These are phyloP conservation scores for Lycaena phlaeas DNA, from an alignment of 2,888 invertebrate genomes.

Conservation along the genomic window DNA sequence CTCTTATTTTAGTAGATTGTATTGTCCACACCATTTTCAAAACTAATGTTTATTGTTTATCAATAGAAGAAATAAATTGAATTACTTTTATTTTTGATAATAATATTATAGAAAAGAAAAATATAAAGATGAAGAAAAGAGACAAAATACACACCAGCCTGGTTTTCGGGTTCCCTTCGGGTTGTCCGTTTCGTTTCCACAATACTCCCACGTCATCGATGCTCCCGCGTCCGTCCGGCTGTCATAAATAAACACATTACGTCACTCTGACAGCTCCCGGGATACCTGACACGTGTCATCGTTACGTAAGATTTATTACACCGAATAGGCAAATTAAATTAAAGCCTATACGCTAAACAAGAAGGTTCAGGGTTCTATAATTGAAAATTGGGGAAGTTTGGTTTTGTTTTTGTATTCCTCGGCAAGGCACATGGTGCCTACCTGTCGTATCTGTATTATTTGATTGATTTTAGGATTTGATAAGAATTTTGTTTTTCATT, in stretches of 20 bases:
- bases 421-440: constrained; percentile 31
- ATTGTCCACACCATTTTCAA: too few relatives aligned
- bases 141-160: neutral
- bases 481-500: constrained; percentile 24
- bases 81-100: neutral
- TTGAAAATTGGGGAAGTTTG: constrained; percentile 15
- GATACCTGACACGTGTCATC: constrained; percentile 53
- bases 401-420: constrained; percentile 24
- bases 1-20: too few relatives aligned
- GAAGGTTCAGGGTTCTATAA: constrained; percentile 23
- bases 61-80: neutral
- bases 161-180: too few relatives aligned
- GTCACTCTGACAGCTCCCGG: constrained; percentile 57
- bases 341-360: constrained; percentile 12
- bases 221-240: constrained; percentile 35
- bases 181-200: constrained; percentile 3
- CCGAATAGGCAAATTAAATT: constrained; percentile 14
- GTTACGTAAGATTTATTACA: constrained; percentile 36
- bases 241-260: constrained; percentile 60
- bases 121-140: too few relatives aligned
- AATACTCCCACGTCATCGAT: constrained; percentile 45
- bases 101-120: too few relatives aligned
- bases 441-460: constrained; percentile 49
- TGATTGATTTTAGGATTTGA: constrained; percentile 41
- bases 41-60: too few relatives aligned